A percentile compares a stretch with the other conserved stretches of the same genome.
These are phyloP conservation scores for Shargacucullia verbasci DNA, from an alignment of 2,888 invertebrate species.

Conservation along the genomic window DNA sequence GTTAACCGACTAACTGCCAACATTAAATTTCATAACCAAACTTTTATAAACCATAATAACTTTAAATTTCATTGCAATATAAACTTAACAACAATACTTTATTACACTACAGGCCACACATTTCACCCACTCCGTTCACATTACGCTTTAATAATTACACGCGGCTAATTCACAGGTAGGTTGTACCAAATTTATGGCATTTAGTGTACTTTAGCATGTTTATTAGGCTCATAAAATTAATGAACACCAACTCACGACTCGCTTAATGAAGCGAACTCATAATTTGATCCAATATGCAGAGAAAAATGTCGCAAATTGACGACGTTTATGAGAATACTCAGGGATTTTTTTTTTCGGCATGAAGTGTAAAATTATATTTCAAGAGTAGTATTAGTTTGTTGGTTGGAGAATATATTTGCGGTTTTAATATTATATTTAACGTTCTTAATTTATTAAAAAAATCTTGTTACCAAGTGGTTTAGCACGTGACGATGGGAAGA, in stretches of 20 bases:
- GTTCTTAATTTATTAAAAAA: no score
- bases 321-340: slow-evolving; percentile 25
- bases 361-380: slow-evolving; percentile 27
- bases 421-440: not conserved
- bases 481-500: no score
- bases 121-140: slow-evolving; percentile 42
- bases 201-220: slow-evolving; percentile 64
- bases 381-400: slow-evolving; percentile 1
- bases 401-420: not conserved
- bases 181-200: slow-evolving; percentile 51
- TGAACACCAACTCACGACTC: slow-evolving; percentile 58
- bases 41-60: no score
- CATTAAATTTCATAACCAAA: not conserved
- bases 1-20: no score
- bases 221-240: slow-evolving; percentile 73
- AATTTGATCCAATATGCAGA: slow-evolving; percentile 46
- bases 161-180: slow-evolving; percentile 54
- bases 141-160: slow-evolving; percentile 55
- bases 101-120: slow-evolving; percentile 36
- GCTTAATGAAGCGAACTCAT: slow-evolving; percentile 53
- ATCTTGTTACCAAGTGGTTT: no score
- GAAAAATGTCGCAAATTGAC: slow-evolving; percentile 52
- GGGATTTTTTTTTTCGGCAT: slow-evolving; percentile 24
- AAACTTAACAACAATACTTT: slow-evolving; percentile 29
- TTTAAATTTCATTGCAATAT: slow-evolving; percentile 11